These are phyloP conservation scores for Prionailurus bengalensis DNA, from an alignment of 2,113 vertebrate species.

Conservation along the genomic window DNA sequence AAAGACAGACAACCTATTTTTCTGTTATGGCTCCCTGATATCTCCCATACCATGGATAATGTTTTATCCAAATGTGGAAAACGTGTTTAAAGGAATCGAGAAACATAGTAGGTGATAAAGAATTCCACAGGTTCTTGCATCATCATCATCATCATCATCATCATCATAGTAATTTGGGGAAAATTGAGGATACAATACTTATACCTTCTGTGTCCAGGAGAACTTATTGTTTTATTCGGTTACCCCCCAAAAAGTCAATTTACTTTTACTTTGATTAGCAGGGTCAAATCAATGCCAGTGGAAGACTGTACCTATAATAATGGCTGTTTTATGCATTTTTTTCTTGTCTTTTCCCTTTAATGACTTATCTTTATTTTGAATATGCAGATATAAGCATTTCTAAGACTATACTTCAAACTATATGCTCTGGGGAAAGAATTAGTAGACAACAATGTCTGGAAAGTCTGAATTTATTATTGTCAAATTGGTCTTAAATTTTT, in stretches of 20 bases:
- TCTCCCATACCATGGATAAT: background rate
- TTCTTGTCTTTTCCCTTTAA: background rate
- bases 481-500: constrained; percentile 61
- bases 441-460: constrained; percentile 33
- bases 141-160: too few relatives aligned
- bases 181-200: background rate
- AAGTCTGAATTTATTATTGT: constrained; percentile 65
- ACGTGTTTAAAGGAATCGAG: background rate
- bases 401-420: background rate
- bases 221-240: background rate
- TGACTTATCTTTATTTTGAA: background rate
- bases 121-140: background rate
- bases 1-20: background rate
- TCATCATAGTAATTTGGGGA: background rate
- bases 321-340: background rate
- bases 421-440: constrained; percentile 55
- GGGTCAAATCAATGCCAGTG: background rate
- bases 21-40: background rate
- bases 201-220: background rate
- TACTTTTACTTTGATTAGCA: background rate
- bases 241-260: background rate
- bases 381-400: background rate
- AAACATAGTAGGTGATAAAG: background rate
- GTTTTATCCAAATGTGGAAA: background rate
- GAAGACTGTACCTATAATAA: background rate